Evolutionary conservation across 2,797 vertebrate species (phyloP), one percentile per base, ranked within the genome.

Genomic region (Melanotaenia maccullochi): DNA sequence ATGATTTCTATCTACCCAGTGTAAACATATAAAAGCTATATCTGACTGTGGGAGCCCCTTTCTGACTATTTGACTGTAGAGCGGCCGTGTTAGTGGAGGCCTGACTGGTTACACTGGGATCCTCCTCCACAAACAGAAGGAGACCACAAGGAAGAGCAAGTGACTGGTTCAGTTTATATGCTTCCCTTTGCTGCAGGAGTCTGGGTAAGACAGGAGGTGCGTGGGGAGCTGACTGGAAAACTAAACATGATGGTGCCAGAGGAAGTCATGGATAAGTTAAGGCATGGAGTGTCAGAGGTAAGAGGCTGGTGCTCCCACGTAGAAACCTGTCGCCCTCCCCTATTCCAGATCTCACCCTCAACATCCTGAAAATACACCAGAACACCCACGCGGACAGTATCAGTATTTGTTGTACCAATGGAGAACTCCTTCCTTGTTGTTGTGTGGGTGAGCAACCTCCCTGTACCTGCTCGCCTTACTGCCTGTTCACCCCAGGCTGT

Each of bases 11-110:
- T 87, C 81, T 84, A 47, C 61, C 62, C 57, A 67, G 64, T 65
- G 85, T 75, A 90, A 90, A 89, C 82, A 90, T 73, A 79, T 74
- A 71, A 87, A 89, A 85, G 74, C 80, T 90, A 89, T 79, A 91
- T 88, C 71, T 78, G 87, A 82, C 69, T 85, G 82, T 70, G 75
- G 82, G 73, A 87, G 81, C 76, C 80, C 59, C 62, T 85, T 71
- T 68, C 74, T 74, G 73, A 78, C 80, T 76, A 24, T 83, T 57
- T 68, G 63, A 81, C 62, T 79, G 70, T 60, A 81, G 76, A 84
- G 83, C 65, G 67, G 75, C 74, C 75, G 78, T 88, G 86, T 89
- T 84, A 65, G 64, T 65, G 82, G 76, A 81, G 69, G 61, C 62
- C 64, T n/a, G 63, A 69, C 68, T 72, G 81, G 74, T 79, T 85